Conservation (phyloP, 2,888 invertebrate genomes). For the Melanotus villosus region DNA sequence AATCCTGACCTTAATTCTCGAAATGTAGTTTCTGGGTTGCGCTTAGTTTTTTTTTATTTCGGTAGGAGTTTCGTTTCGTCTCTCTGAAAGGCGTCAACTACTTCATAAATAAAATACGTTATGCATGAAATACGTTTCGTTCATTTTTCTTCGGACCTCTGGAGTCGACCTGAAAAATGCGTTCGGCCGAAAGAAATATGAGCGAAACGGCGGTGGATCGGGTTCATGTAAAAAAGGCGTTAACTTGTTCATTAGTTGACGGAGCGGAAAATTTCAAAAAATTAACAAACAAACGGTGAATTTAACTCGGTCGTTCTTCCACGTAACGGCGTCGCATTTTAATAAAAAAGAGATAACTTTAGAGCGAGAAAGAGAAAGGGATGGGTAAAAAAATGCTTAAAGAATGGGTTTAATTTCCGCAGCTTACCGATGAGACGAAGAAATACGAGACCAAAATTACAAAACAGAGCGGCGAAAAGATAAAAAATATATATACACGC, state of each 20-base stretch:
- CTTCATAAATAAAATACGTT: slow-evolving; percentile 28
- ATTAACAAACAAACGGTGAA: slow-evolving; percentile 20
- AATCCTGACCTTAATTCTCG: slow-evolving; percentile 23
- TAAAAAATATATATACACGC: slow-evolving; percentile 7
- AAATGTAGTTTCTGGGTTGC: slow-evolving; percentile 1
- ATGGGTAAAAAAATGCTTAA: slow-evolving; percentile 33
- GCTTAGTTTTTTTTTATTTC: background rate
- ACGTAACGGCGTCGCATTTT: slow-evolving; percentile 31
- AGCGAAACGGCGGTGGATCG: slow-evolving; percentile 1
- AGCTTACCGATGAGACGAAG: slow-evolving; percentile 36
- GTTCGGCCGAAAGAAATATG: slow-evolving; percentile 19
- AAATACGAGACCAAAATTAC: slow-evolving; percentile 36
- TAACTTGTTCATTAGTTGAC: slow-evolving; percentile 17
- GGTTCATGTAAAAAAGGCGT: slow-evolving; percentile 3
- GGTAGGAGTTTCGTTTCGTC: background rate
- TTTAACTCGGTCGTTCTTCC: slow-evolving; percentile 13
- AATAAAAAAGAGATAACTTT: slow-evolving; percentile 23
- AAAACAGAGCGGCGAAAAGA: slow-evolving; percentile 24
- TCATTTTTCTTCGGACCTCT: slow-evolving; percentile 22
- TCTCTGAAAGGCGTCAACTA: slow-evolving; percentile 21
- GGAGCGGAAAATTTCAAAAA: slow-evolving; percentile 8
- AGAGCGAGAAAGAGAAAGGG: slow-evolving; percentile 12
- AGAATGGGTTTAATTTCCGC: slow-evolving; percentile 41
- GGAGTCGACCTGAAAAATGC: slow-evolving; percentile 10
- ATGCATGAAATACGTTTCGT: slow-evolving; percentile 17